phyloP scores from a whole-genome alignment of 2,888 invertebrate species.

The Synanthedon formicaeformis region DNA sequence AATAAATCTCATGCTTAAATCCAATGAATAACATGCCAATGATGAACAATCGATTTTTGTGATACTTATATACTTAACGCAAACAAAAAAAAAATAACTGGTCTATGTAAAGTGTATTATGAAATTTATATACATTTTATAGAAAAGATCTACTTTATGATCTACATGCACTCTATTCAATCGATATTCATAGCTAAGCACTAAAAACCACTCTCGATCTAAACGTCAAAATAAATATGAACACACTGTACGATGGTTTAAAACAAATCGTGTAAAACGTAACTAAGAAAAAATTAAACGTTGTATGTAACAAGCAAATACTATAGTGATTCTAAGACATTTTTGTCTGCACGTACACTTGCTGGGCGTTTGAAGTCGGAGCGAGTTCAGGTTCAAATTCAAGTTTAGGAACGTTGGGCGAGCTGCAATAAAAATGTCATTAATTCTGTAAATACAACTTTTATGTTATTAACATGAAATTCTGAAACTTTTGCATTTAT shows the following conservation, averaged over 20 bases:
- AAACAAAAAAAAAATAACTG: no score
- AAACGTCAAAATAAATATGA: conserved; percentile 15
- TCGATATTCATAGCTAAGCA: neutral
- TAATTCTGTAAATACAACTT: conserved; percentile 28
- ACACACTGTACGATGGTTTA: conserved; percentile 21
- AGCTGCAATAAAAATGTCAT: conserved; percentile 81
- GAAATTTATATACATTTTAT: no score
- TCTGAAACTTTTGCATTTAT: neutral
- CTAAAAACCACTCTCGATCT: neutral
- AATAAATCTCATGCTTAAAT: no score
- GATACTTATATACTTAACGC: no score
- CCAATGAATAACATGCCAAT: no score
- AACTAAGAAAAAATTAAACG: conserved; percentile 14
- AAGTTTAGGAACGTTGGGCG: conserved; percentile 98
- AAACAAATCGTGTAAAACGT: conserved; percentile 4
- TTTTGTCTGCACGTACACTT: conserved; percentile 82
- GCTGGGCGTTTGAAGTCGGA: conserved; percentile 87
- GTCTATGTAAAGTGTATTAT: no score
- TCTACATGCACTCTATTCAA: neutral
- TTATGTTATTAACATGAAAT: neutral
- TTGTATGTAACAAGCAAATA: conserved; percentile 43
- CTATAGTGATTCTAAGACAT: conserved; percentile 51
- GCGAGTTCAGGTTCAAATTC: conserved; percentile 92
- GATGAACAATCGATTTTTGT: no score
- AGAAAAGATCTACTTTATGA: no score